Evolutionary conservation across 2,797 vertebrate species (phyloP).

Genomic region (Karalla daura): DNA sequence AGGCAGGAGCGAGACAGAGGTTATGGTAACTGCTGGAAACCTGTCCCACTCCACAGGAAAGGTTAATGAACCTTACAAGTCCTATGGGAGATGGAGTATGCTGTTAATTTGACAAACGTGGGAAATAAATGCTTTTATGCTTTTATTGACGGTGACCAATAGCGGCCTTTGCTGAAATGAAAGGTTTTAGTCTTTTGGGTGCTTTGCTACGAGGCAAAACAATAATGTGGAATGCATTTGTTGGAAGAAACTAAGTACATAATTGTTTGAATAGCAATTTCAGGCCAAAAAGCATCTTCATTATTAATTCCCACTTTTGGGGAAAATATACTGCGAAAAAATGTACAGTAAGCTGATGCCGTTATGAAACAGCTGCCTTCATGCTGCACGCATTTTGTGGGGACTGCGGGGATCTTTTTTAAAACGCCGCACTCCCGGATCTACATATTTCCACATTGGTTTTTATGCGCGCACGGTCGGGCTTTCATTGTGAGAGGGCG

Average conservation of each 20-base stretch:
- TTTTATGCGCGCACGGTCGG: conserved; percentile 68
- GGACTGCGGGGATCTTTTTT: conserved; percentile 69
- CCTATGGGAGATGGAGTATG: conserved; percentile 91
- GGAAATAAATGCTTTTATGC: conserved; percentile 93
- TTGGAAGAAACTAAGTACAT: conserved; percentile 90
- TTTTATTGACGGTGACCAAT: conserved; percentile 91
- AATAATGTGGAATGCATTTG: conserved; percentile 88
- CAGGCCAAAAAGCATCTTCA: conserved; percentile 88
- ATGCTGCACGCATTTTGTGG: conserved; percentile 78
- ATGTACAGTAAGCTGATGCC: conserved; percentile 79
- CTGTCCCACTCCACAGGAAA: conserved; percentile 88
- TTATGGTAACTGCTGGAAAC: conserved; percentile 88
- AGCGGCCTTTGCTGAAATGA: conserved; percentile 90
- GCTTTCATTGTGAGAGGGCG: conserved; percentile 73
- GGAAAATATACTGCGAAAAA: conserved; percentile 80
- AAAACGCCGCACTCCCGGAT: conserved; percentile 71
- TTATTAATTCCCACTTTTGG: conserved; percentile 88
- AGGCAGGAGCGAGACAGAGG: conserved; percentile 87
- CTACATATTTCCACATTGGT: conserved; percentile 73
- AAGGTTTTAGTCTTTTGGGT: conserved; percentile 90
- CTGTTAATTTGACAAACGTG: conserved; percentile 91
- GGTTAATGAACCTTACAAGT: conserved; percentile 89
- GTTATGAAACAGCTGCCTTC: conserved; percentile 70
- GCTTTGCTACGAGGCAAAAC: conserved; percentile 86
- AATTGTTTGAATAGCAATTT: conserved; percentile 90